Base-by-base conservation (phyloP, 2,888 invertebrate genomes). In the Pandemis cinnamomeana region DNA sequence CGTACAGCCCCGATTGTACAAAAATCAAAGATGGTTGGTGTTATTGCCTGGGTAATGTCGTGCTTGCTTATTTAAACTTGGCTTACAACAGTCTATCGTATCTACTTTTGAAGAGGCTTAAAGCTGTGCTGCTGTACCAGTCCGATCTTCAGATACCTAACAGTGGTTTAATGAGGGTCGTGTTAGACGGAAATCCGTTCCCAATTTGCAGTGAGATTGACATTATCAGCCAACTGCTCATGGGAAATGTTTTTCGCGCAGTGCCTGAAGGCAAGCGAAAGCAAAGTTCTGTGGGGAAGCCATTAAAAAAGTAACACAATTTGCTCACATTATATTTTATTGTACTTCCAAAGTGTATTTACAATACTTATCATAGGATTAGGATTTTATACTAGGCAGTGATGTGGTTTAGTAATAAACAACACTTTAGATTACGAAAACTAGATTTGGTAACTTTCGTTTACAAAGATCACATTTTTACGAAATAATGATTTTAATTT, bases 381-480 rank as follows among this genome's bases (percentile, higher is more conserved):
- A 13, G 46, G 46, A 36, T 36, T 66, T 53, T 61, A 44, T 27
- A 69, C 20, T 69, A 73, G 63, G 20, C 20, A 61, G 7, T 60
- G 11, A 61, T 51, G 62, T 44, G 13, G 10, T 58, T 72, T 20
- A 62, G 44, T 48, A 8, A 63, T 67, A 63, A 64, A 68, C 10
- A 83, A 80, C 81, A 84, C 83, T 84, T 78, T 81, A 81, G 76
- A 75, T 75, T 81, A 82, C 71, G 80, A 82, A 76, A 79, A 89
- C 89, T 88, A 87, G 85, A 83, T 85, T 86, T 89, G 92, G 91
- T 92, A 91, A 91, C 91, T 89, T 80, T 82, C 75, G 79, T 80
- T 82, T 71, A 63, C 48, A 72, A 51, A 74, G 13, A 72, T 61
- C 71, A 76, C 66, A 74, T 55, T 58, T 58, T 20, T 58, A 58